A percentile compares a stretch with the other conserved stretches of the same genome.
phyloP scores from a whole-genome alignment of 2,888 invertebrate species.

The Lissocephala sabroskyi region DNA sequence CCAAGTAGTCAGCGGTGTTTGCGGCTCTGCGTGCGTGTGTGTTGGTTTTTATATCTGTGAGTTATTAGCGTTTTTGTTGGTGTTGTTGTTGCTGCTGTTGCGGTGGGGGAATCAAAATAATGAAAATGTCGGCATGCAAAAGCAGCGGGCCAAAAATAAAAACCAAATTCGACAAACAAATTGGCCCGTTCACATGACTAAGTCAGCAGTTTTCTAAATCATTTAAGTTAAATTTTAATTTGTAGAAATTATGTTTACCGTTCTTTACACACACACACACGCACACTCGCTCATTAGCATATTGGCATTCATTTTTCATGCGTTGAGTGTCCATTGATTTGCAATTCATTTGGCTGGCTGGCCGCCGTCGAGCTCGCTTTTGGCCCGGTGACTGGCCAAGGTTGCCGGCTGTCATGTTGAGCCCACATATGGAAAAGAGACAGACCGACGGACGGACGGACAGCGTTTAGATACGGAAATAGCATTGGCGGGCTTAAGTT shows the following conservation, averaged over 20 bases:
- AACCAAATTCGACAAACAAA: slow-evolving; percentile 9
- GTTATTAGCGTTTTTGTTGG: too few relatives aligned
- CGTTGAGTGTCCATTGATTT: not conserved
- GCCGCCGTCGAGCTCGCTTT: not conserved
- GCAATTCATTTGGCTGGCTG: not conserved
- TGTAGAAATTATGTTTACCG: slow-evolving; percentile 14
- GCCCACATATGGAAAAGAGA: slow-evolving; percentile 2
- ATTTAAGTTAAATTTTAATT: too few relatives aligned
- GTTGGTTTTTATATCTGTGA: slow-evolving; percentile 21
- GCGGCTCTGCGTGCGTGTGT: slow-evolving; percentile 8
- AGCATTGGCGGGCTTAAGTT: not conserved
- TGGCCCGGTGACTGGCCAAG: not conserved
- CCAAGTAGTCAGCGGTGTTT: slow-evolving; percentile 52
- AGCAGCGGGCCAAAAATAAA: too few relatives aligned
- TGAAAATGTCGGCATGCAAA: slow-evolving; percentile 27
- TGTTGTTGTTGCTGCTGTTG: too few relatives aligned
- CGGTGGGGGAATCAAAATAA: slow-evolving; percentile 29
- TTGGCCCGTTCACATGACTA: too few relatives aligned
- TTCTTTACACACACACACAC: not conserved
- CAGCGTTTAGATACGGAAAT: too few relatives aligned
- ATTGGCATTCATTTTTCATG: too few relatives aligned
- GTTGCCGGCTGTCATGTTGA: not conserved
- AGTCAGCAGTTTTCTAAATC: too few relatives aligned
- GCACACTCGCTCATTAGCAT: not conserved
- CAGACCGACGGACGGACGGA: too few relatives aligned